Percentiles rank a stretch among this genome's conserved stretches.
Evolutionary conservation across 2,113 vertebrate genomes (phyloP).

Genomic region (Aspiorhynchus laticeps): DNA sequence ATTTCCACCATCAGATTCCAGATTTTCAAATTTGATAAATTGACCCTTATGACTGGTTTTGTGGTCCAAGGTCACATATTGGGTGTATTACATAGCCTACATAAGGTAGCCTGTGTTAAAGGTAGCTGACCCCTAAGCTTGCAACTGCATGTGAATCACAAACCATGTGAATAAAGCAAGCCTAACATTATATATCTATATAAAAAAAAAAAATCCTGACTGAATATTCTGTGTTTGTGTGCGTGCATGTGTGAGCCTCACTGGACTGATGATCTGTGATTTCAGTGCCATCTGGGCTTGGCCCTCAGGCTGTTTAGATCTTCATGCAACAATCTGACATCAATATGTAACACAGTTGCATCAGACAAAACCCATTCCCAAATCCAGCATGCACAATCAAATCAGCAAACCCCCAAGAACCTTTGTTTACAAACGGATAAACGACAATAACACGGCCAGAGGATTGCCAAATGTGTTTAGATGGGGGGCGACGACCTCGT

Average conservation of each 20-base stretch:
- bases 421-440: constrained; percentile 15
- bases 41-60: too few relatives aligned
- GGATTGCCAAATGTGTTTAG: constrained; percentile 9
- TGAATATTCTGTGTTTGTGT: background rate
- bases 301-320: constrained; percentile 69
- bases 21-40: too few relatives aligned
- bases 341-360: constrained; percentile 62
- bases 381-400: constrained; percentile 41
- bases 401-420: constrained; percentile 46
- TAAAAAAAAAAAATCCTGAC: too few relatives aligned
- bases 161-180: background rate
- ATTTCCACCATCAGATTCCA: too few relatives aligned
- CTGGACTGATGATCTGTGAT: constrained; percentile 74
- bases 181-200: background rate
- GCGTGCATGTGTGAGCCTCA: constrained; percentile 58
- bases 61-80: too few relatives aligned
- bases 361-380: constrained; percentile 46
- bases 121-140: background rate
- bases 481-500: background rate
- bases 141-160: background rate
- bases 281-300: constrained; percentile 67
- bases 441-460: constrained; percentile 12
- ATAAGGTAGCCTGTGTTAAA: background rate
- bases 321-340: constrained; percentile 61
- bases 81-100: background rate